Conservation (phyloP, 2,888 invertebrate species). For the Oscheius sp. region DNA sequence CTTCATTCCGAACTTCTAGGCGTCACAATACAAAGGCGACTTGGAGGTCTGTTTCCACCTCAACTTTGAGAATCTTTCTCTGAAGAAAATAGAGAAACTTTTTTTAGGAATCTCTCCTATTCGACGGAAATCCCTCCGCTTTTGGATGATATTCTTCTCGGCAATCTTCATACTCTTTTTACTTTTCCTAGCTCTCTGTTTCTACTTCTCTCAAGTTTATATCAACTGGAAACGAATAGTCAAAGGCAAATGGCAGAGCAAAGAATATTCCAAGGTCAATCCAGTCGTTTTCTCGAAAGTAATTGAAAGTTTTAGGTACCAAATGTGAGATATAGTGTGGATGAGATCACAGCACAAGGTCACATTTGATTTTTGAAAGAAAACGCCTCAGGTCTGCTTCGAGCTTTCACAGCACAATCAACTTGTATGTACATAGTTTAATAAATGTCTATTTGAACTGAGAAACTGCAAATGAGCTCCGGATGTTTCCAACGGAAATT, state of each 20-base stretch:
- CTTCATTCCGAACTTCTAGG: conserved; percentile 21
- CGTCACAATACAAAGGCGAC: conserved; percentile 12
- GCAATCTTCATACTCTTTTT: conserved; percentile 21
- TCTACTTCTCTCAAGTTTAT: conserved; percentile 32
- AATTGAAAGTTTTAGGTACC: conserved; percentile 16
- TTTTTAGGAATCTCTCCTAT: neutral
- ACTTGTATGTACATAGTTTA: conserved; percentile 12
- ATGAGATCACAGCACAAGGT: conserved; percentile 26
- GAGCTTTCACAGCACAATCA: neutral
- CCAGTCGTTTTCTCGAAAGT: neutral
- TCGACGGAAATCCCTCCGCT: neutral
- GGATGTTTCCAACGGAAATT: too few species aligned
- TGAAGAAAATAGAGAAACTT: neutral
- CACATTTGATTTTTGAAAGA: conserved; percentile 20
- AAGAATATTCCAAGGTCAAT: conserved; percentile 25
- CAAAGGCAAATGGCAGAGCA: conserved; percentile 32
- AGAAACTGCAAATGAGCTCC: conserved; percentile 1
- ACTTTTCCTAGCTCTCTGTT: neutral
- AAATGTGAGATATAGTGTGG: conserved; percentile 29
- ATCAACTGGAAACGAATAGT: conserved; percentile 32
- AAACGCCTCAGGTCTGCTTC: neutral
- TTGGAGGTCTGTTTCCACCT: conserved; percentile 14
- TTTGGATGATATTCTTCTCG: conserved; percentile 20
- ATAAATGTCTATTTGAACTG: conserved; percentile 3
- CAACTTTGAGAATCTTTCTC: neutral